Evolutionary conservation across 2,113 vertebrate species (phyloP), one percentile per base, ranked within the genome.

Genomic region (Microcebus murinus): DNA sequence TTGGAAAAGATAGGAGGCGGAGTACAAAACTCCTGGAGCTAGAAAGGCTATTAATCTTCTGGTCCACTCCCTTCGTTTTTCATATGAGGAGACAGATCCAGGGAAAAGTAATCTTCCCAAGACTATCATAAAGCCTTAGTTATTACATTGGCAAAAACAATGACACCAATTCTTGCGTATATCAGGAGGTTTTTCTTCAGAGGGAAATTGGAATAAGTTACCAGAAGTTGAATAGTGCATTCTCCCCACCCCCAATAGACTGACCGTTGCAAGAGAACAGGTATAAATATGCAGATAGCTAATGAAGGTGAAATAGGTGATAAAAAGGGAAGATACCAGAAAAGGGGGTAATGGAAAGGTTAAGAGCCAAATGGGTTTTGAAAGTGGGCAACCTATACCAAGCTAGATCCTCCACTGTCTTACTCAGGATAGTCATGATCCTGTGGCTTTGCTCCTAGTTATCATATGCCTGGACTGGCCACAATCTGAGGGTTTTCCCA

Each of bases 131-230:
- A 96, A 77, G 42, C 17, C 82, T 83, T 90, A 12, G 48, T 42
- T 92, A 84, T 89, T 83, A 95, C 55, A 59, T 76, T 89, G 45
- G 42, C 50, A 81, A 74, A 80, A 92, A 81, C 65, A 29, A 29
- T 57, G 42, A 73, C 42, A 36, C 39, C 29, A 87, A 79, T 13
- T 8, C n/a, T 70, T 70, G 59, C 42, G 34, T 73, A 25, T 15
- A 34, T 77, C 68, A 76, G 50, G 34, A 67, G 20, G 48, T 68
- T 61, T 57, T 76, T 84, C n/a, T 85, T 87, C n/a, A 18, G 25
- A 74, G n/a, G 55, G 4, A 84, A 55, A 87, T 23, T n/a, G 42
- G 18, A 80, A 70, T 52, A 59, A 90, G 31, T 67, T 79, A 83
- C 17, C 21, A 63, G 61, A 77, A 65, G 10, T 50, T 63, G 45